Base-by-base conservation (phyloP, 2,888 invertebrate genomes). In the Orthosia cruda region DNA sequence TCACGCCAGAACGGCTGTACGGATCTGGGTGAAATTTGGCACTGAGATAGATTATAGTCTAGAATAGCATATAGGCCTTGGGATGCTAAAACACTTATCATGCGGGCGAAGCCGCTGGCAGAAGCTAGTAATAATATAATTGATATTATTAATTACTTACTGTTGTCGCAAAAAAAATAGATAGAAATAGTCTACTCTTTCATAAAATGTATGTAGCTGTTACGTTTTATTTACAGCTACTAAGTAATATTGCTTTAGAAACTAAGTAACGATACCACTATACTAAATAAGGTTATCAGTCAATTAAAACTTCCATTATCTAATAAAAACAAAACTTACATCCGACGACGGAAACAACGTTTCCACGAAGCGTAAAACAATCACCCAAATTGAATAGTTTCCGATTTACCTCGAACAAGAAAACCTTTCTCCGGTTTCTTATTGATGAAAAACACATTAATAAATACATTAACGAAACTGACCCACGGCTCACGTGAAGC, bases 371-470 rank as follows among this genome's bases (percentile, higher is more conserved):
- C 66, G 58, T 67, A 77, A 73, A 81, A 73, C 63, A 81, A 77
- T 77, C 59, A 68, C 15, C 55, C 54, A 74, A 69, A 78, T 77
- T 74, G 62, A 74, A 78, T 77, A 74, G 65, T 74, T 74, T 80
- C 74, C 71, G 69, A 83, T 80, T 83, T 62, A 61, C 65, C 20
- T 68, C 69, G 63, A 66, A 74, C 63, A 69, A 59, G 65, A 40
- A 67, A 83, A 83, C 61, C 61, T 66, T 66, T 64, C 65, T 77
- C 68, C 67, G 72, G 65, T 61, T 75, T 65, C 59, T 59, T 71
- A 74, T 73, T 71, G 69, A 70, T 67, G 61, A 64, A 71, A 76
- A 83, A 77, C 61, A 78, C 74, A 78, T 78, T 71, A 74, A 74
- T 77, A 83, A 74, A 83, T 57, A 77, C 69, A 74, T 75, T 74